phyloP scores from a whole-genome alignment of 2,888 invertebrate species.

The Keiferia lycopersicella region DNA sequence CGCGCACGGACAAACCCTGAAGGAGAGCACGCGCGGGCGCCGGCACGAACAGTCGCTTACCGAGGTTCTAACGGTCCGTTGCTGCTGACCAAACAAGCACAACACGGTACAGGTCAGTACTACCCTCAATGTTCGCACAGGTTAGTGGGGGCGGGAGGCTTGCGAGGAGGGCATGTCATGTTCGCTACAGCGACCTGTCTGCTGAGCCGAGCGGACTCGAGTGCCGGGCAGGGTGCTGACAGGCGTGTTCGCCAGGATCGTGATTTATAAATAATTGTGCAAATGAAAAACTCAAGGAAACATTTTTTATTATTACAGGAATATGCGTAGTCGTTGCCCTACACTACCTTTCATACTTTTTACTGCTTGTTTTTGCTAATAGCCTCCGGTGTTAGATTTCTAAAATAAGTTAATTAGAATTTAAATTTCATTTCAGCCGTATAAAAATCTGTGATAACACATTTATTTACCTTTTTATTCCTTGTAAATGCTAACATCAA shows the following conservation, averaged over 20 bases:
- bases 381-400: neutral
- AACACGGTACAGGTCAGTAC: conserved; percentile 79
- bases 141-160: conserved; percentile 46
- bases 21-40: conserved; percentile 62
- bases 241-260: conserved; percentile 32
- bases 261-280: conserved; percentile 35
- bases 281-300: conserved; percentile 32
- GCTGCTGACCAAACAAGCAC: conserved; percentile 81
- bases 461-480: conserved; percentile 9
- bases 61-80: conserved; percentile 79
- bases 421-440: neutral
- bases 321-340: neutral
- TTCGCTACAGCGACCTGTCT: conserved; percentile 17
- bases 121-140: conserved; percentile 68
- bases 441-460: neutral
- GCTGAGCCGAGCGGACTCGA: conserved; percentile 24
- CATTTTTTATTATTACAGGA: neutral
- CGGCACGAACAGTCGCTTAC: conserved; percentile 73
- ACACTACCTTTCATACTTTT: neutral
- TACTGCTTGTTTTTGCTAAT: neutral
- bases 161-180: conserved; percentile 16
- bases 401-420: neutral
- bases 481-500: conserved; percentile 16
- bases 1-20: conserved; percentile 65
- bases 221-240: conserved; percentile 38